A percentile compares a stretch with the other conserved stretches of the same genome.
Conservation (phyloP, 2,888 invertebrate species). For the Teleiodes luculella region DNA sequence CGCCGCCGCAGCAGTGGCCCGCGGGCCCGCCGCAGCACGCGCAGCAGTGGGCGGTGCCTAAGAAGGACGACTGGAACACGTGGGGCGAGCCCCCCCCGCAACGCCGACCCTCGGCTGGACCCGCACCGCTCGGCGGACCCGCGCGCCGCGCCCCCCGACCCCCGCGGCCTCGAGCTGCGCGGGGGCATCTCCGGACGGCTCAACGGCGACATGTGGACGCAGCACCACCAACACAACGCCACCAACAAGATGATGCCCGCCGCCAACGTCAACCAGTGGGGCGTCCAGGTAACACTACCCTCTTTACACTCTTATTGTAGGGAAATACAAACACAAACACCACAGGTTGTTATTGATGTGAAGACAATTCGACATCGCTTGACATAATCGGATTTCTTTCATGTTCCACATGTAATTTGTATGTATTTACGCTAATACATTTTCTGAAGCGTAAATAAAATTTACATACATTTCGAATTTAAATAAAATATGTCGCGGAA, state of each 20-base stretch:
- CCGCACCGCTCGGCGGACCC: constrained; percentile 63
- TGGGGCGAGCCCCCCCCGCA: constrained; percentile 73
- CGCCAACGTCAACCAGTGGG: constrained; percentile 80
- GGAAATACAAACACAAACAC: no score
- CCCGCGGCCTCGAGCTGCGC: constrained; percentile 70
- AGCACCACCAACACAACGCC: constrained; percentile 72
- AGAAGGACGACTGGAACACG: constrained; percentile 76
- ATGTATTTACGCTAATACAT: background rate
- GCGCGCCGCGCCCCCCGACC: constrained; percentile 49
- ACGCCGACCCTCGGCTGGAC: constrained; percentile 64
- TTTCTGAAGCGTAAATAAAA: background rate
- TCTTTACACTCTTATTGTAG: no score
- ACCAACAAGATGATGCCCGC: constrained; percentile 73
- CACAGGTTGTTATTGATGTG: no score
- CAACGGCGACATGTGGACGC: constrained; percentile 92
- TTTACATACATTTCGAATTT: constrained; percentile 2
- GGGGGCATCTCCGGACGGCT: constrained; percentile 90
- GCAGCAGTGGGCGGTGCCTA: constrained; percentile 74
- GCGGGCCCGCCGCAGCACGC: constrained; percentile 77
- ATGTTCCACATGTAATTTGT: background rate
- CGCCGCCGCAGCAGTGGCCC: constrained; percentile 83
- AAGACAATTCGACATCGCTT: no score
- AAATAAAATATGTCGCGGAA: background rate
- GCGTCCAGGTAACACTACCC: constrained; percentile 51
- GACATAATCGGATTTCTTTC: no score